phyloP scores from a whole-genome alignment of 2,888 invertebrate species.

The Schizaphis graminum region DNA sequence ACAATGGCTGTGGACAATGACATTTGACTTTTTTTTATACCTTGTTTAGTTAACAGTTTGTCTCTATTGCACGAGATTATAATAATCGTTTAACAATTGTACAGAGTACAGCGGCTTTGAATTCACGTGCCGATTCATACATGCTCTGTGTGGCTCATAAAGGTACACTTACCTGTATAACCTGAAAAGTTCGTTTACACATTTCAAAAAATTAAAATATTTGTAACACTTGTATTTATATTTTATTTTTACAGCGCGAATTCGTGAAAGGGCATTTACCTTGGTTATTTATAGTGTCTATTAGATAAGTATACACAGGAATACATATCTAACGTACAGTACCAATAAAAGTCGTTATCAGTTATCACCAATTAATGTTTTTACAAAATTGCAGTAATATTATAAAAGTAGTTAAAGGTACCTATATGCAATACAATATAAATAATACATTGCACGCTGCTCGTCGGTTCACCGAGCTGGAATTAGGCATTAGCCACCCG shows the following conservation, averaged over 20 bases:
- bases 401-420: neutral
- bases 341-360: neutral
- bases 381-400: neutral
- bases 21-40: slow-evolving; percentile 7
- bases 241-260: neutral
- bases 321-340: neutral
- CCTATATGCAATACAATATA: neutral
- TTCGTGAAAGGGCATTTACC: neutral
- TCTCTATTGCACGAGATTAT: neutral
- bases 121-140: neutral
- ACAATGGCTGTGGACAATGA: neutral
- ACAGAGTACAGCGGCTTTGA: neutral
- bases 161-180: neutral
- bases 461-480: slow-evolving; percentile 5
- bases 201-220: neutral
- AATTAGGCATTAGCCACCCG: slow-evolving; percentile 27
- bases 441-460: neutral
- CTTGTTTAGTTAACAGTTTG: neutral
- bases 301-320: neutral
- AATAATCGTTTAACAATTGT: neutral
- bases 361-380: neutral
- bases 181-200: neutral
- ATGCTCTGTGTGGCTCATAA: neutral
- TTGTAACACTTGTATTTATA: neutral
- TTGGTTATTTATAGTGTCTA: neutral